These are phyloP conservation scores for Drosophila borborema DNA, from an alignment of 2,888 invertebrate genomes.

Conservation along the genomic window DNA sequence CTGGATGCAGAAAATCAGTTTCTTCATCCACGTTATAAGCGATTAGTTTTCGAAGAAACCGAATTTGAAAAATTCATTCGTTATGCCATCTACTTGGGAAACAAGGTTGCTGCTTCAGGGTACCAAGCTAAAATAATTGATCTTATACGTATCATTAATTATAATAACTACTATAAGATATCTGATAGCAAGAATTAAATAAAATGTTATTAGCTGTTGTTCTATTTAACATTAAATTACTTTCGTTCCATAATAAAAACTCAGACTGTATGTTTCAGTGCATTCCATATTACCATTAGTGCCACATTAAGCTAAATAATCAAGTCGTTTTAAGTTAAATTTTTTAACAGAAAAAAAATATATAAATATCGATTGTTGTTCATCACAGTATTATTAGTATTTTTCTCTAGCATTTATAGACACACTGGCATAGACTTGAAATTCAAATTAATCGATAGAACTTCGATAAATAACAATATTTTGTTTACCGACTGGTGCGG, in stretches of 20 bases:
- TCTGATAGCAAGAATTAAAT: constrained; percentile 26
- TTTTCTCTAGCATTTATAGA: neutral
- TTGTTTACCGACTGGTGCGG: constrained; percentile 65
- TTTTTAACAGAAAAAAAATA: neutral
- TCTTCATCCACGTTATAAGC: constrained; percentile 83
- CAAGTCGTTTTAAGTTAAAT: neutral
- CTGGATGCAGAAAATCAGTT: constrained; percentile 69
- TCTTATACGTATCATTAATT: constrained; percentile 84
- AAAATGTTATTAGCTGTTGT: neutral
- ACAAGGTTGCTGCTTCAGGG: constrained; percentile 83
- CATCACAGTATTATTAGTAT: neutral
- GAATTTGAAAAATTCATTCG: constrained; percentile 84
- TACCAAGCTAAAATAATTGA: constrained; percentile 85
- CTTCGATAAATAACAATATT: constrained; percentile 39
- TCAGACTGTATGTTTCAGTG: neutral
- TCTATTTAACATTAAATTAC: neutral
- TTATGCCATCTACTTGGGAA: constrained; percentile 84
- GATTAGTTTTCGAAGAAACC: constrained; percentile 80
- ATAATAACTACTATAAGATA: constrained; percentile 83
- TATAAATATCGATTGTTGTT: neutral
- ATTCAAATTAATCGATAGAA: constrained; percentile 35
- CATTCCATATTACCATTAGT: neutral
- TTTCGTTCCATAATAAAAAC: neutral
- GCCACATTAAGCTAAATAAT: neutral
- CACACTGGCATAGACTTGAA: constrained; percentile 18